Conservation (phyloP, 2,113 vertebrate genomes). For the Rhynchomys soricoides region DNA sequence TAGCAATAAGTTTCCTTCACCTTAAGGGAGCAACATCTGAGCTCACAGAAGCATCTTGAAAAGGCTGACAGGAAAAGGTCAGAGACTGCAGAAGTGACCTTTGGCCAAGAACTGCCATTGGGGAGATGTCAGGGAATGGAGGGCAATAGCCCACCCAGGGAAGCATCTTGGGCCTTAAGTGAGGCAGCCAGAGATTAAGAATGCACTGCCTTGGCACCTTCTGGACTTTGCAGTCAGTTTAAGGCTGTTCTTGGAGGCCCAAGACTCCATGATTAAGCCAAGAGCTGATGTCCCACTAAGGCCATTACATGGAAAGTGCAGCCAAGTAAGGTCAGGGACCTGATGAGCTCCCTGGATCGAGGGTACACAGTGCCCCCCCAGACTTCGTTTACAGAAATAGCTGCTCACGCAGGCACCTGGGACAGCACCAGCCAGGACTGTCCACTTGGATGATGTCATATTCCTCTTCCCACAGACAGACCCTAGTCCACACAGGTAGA, state of each 20-base stretch:
- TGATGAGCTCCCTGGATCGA: background rate
- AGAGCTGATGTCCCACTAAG: slow-evolving; percentile 40
- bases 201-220: background rate
- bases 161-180: background rate
- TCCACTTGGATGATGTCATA: background rate
- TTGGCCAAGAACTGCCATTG: background rate
- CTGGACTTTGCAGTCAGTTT: background rate
- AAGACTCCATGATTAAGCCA: slow-evolving; percentile 2
- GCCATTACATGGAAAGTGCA: background rate
- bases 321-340: background rate
- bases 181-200: too few species aligned
- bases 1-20: background rate
- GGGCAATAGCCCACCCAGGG: rapidly evolving
- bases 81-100: background rate
- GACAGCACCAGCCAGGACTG: background rate
- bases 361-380: too few species aligned
- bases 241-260: background rate
- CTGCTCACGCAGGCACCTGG: background rate
- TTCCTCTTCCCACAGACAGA: background rate
- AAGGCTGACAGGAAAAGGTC: background rate
- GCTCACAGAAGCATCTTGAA: background rate
- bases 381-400: background rate
- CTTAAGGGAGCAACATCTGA: background rate
- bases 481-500: background rate
- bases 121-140: background rate